Conservation (phyloP, 1,140 invertebrate genomes). For the Drosophila ironensis region DNA sequence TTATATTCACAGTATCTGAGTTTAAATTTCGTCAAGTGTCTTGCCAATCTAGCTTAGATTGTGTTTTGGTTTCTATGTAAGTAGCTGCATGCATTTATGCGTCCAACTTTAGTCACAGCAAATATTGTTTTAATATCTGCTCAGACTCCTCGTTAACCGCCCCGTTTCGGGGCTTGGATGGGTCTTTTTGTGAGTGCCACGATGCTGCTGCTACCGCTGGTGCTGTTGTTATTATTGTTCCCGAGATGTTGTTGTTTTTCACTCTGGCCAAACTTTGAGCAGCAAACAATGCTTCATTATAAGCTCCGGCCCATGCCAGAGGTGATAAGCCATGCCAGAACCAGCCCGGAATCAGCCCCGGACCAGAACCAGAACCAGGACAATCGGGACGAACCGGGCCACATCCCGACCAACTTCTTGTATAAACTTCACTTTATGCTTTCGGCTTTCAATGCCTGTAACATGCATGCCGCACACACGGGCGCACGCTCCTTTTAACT, state of each 20-base stretch:
- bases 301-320: constrained; percentile 62
- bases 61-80: constrained; percentile 19
- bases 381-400: background rate
- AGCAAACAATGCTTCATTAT: constrained; percentile 77
- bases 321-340: constrained; percentile 71
- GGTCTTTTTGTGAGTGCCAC: background rate
- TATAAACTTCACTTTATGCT: constrained; percentile 70
- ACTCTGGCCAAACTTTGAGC: constrained; percentile 69
- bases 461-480: constrained; percentile 8
- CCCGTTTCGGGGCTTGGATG: too few species aligned
- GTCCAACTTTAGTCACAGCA: constrained; percentile 52
- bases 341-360: constrained; percentile 27
- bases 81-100: constrained; percentile 56
- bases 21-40: background rate
- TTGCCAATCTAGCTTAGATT: background rate
- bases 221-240: constrained; percentile 30
- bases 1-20: background rate
- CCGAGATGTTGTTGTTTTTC: constrained; percentile 52
- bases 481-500: constrained; percentile 34
- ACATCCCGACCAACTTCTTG: constrained; percentile 56
- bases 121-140: constrained; percentile 77
- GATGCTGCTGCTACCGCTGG: background rate
- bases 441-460: constrained; percentile 47
- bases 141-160: constrained; percentile 1
- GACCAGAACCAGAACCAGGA: constrained; percentile 1